Base-by-base conservation (phyloP, 2,888 invertebrate genomes). In the Cephus runcator region DNA sequence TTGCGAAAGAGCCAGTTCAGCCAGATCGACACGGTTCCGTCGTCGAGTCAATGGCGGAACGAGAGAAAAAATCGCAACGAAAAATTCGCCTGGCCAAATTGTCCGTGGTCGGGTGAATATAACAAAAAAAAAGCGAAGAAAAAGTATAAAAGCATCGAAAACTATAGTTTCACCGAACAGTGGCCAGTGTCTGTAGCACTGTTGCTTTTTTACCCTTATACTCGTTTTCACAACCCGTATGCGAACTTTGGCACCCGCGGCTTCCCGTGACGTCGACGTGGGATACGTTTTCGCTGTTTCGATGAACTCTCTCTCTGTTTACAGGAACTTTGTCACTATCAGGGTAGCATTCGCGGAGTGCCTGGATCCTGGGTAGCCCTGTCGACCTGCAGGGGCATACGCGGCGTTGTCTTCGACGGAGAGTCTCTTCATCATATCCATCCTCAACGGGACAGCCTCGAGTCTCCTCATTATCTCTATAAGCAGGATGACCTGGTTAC, bases 381-480 rank as follows among this genome's bases (percentile, higher is more conserved):
- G 75, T 97, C 98, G 75, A 97, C 97, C 6, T 98, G 98, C 89
- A 92, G 92, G 80, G 96, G 96, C 74, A 91, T 95, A 69, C 94
- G 95, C 76, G 98, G 98, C 11, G 93, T 97, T 80, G 93, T 98
- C 81, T 96, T 94, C 90, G 97, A 97, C 89, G 97, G 97, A 40
- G 90, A 93, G 80, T 94, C 94, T 80, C 94, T 96, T 91, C 95
- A 95, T 90, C 96, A 97, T 90, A 94, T 98, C 77, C 94, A 95
- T n/a, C 87, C 92, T 82, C 78, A 90, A 92, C 92, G 90, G 15
- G 92, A 92, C 68, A 90, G 92, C 31, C 90, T 94, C 81, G 92
- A 93, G 79, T 92, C 93, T 0, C 87, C 90, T 9, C 95, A 95
- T 91, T 95, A 93, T 89, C 83, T 96, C 33, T 96, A 95, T 92